phyloP scores from a whole-genome alignment of 2,888 invertebrate species.

The Caradrina kadenii region DNA sequence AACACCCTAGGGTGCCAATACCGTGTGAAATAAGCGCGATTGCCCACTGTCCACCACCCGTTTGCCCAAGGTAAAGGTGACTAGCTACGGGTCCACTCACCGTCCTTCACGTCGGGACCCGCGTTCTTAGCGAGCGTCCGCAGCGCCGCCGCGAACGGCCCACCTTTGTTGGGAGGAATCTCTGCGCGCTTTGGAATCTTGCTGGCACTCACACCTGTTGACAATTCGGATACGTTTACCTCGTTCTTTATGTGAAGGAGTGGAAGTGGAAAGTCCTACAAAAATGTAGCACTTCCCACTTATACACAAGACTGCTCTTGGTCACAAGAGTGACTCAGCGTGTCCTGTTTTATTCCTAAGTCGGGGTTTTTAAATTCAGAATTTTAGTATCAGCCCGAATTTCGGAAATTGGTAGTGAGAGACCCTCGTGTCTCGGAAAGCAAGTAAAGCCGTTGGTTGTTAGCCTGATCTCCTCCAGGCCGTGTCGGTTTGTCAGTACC shows the following conservation, averaged over 20 bases:
- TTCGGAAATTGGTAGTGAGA: too few relatives aligned
- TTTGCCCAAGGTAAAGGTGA: conserved; percentile 63
- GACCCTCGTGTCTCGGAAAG: too few relatives aligned
- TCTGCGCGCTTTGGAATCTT: conserved; percentile 86
- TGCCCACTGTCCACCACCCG: conserved; percentile 44
- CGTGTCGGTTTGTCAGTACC: too few relatives aligned
- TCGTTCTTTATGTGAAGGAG: background rate
- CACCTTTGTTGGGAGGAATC: conserved; percentile 89
- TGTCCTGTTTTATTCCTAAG: too few relatives aligned
- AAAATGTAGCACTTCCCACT: too few relatives aligned
- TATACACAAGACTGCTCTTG: too few relatives aligned
- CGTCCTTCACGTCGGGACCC: conserved; percentile 93
- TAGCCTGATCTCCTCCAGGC: too few relatives aligned
- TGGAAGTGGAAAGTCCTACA: too few relatives aligned
- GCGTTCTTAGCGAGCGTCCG: conserved; percentile 98
- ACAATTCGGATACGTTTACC: conserved; percentile 53
- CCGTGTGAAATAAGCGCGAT: background rate
- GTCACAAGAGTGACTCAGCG: too few relatives aligned
- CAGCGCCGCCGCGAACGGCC: conserved; percentile 97
- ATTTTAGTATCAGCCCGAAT: too few relatives aligned
- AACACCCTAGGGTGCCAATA: background rate
- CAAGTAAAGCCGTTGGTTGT: too few relatives aligned
- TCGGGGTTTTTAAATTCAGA: too few relatives aligned
- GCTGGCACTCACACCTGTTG: conserved; percentile 86
- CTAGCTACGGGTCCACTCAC: conserved; percentile 79